Evolutionary conservation across 1,140 invertebrate species (phyloP).

Genomic region (Branchinecta lindahli): DNA sequence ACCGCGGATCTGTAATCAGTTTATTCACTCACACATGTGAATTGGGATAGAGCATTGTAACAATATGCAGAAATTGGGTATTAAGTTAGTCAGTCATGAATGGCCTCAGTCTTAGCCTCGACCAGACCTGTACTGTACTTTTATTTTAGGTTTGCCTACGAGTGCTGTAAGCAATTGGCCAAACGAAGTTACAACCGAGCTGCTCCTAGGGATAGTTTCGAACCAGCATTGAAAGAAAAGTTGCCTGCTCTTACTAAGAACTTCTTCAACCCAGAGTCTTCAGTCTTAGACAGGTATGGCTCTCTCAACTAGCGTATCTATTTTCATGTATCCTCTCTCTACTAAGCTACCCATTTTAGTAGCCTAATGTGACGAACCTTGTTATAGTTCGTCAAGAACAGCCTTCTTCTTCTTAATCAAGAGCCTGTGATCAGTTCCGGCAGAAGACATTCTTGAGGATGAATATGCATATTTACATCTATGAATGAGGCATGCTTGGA

Average conservation of each 20-base stretch:
- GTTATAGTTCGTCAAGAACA: background rate
- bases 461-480: background rate
- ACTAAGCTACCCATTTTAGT: background rate
- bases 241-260: background rate
- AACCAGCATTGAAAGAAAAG: background rate
- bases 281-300: slow-evolving; percentile 5
- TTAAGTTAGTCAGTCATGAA: too few relatives aligned
- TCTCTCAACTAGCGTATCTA: background rate
- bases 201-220: background rate
- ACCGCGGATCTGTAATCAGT: too few relatives aligned
- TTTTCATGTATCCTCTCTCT: background rate
- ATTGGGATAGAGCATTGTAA: too few relatives aligned
- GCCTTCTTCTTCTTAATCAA: too few relatives aligned
- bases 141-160: slow-evolving; percentile 12
- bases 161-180: slow-evolving; percentile 15
- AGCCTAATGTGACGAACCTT: background rate
- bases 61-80: too few relatives aligned
- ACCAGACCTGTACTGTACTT: background rate
- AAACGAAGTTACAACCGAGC: background rate
- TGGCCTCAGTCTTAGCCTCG: too few relatives aligned
- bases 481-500: background rate
- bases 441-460: background rate
- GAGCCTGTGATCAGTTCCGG: too few relatives aligned
- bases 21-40: too few relatives aligned
- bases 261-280: background rate